phyloP scores from a whole-genome alignment of 2,797 vertebrate species.

The Darevskia nairensis region DNA sequence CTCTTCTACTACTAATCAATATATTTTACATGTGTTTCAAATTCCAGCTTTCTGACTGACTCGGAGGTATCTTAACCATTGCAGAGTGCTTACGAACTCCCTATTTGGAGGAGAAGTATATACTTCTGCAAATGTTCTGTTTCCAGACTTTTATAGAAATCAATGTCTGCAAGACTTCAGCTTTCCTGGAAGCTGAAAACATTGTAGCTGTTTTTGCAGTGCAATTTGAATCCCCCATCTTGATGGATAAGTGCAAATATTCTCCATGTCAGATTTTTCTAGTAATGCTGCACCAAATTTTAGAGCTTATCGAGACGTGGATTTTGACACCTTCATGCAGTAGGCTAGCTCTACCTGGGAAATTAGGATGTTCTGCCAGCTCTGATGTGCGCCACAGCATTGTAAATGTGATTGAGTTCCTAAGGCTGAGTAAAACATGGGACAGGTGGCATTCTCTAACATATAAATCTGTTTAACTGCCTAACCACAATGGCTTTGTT shows the following conservation, averaged over 20 bases:
- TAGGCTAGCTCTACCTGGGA: no score
- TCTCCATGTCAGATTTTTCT: no score
- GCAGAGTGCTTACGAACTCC: neutral
- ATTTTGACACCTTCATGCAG: no score
- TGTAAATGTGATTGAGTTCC: slow-evolving; percentile 46
- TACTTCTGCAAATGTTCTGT: neutral
- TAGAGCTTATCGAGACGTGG: no score
- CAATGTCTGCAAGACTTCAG: neutral
- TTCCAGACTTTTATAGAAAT: neutral
- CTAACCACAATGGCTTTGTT: neutral
- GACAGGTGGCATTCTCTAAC: slow-evolving; percentile 19
- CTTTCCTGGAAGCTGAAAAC: neutral
- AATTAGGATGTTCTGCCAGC: no score
- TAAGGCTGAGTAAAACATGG: slow-evolving; percentile 17
- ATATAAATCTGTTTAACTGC: slow-evolving; percentile 10
- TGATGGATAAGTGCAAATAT: no score
- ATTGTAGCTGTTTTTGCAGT: no score
- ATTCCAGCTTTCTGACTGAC: no score
- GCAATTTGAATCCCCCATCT: neutral
- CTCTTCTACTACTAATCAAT: neutral
- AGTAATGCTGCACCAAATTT: no score
- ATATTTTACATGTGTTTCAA: neutral
- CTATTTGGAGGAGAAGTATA: no score
- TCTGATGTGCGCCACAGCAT: neutral
- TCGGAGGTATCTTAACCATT: neutral